Evolutionary conservation across 2,113 vertebrate species (phyloP), one percentile per base, ranked within the genome.

Genomic region (Actenoides hombroni): DNA sequence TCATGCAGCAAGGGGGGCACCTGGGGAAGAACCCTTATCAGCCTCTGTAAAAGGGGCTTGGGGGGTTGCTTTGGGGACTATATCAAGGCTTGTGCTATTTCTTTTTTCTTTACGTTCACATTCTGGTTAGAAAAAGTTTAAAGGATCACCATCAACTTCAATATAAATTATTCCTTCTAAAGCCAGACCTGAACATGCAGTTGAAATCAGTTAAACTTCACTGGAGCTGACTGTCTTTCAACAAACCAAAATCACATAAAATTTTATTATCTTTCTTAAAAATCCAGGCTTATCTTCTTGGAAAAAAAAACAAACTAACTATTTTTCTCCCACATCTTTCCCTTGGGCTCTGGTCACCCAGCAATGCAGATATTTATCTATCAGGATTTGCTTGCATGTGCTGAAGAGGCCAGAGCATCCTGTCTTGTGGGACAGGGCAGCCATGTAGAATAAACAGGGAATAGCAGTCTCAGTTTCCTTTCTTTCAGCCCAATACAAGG

Each of bases 391-490:
- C 65, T 81, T 73, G 86, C 69, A n/a, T 40, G 18, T 13, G 60
- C 69, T 88, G 65, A 73, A 60, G 86, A 54, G 71, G 56, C 63
- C 6, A 3, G 74, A 92, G 82, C 28, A 6, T 60, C 35, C 60
- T 71, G 64, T 80, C 69, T 78, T 79, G 80, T 82, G 0, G 28
- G 86, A 91, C 74, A 61, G 92, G 71, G 94, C 86, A 95, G 85
- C 90, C 93, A 59, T 87, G 92, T 92, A 97, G 93, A 94, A 96
- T 95, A 86, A 92, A 89, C 77, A 89, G 61, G 93, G 88, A 93
- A 94, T 67, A 96, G 94, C 90, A 92, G 88, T 94, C 89, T 95
- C 69, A 0, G 51, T 91, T 97, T 94, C 94, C 83, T 92, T 96
- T 90, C 92, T 96, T 97, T 88, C 88, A 97, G 93, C 57, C 86